Conservation (phyloP, 1,140 invertebrate genomes). For the Philotrypesis tridentata region DNA sequence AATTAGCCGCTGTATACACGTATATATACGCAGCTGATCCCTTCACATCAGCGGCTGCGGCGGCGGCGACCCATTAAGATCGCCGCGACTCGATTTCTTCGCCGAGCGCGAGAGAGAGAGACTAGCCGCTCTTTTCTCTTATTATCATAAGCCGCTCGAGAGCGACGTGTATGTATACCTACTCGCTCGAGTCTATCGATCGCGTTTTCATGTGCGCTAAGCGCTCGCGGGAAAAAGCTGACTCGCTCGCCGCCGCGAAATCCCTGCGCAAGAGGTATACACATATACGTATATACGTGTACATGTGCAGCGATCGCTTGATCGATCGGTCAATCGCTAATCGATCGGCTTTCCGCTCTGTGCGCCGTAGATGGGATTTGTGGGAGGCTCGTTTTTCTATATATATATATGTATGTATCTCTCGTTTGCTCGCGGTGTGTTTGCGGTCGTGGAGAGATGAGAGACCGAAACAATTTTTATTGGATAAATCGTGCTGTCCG, state of each 20-base stretch:
- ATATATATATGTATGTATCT: neutral
- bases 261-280: neutral
- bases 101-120: too few relatives aligned
- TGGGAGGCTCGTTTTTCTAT: slow-evolving; percentile 20
- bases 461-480: too few relatives aligned
- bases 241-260: too few relatives aligned
- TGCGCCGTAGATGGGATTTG: slow-evolving; percentile 1
- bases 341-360: slow-evolving; percentile 12
- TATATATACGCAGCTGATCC: neutral
- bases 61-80: slow-evolving; percentile 25
- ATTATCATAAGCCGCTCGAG: slow-evolving; percentile 24
- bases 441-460: too few relatives aligned
- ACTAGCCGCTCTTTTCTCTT: slow-evolving; percentile 28
- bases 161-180: neutral
- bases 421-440: too few relatives aligned
- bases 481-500: too few relatives aligned
- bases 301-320: neutral
- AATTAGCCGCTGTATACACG: too few relatives aligned
- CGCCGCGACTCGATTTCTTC: slow-evolving; percentile 16
- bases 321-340: slow-evolving; percentile 31
- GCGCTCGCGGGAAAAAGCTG: neutral
- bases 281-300: too few relatives aligned
- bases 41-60: neutral
- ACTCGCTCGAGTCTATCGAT: slow-evolving; percentile 8
- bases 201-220: neutral